A percentile compares a stretch with the other conserved stretches of the same genome.
Conservation (phyloP, 2,113 vertebrate genomes). For the Ammodytes dubius region DNA sequence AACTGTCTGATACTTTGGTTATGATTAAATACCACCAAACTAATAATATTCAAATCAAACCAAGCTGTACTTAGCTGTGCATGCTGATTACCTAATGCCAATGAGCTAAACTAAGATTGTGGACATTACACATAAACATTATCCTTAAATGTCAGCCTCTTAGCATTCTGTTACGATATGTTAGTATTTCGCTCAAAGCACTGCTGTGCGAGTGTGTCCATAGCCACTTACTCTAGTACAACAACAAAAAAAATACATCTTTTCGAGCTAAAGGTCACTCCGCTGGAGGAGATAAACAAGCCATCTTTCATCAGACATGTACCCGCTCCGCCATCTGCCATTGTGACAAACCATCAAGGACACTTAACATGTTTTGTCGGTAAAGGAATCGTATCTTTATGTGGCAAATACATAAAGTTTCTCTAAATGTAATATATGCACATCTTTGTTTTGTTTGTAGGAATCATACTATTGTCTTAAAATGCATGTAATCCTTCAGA, state of each 20-base stretch:
- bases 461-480: neutral
- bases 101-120: neutral
- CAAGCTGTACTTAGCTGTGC: neutral
- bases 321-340: neutral
- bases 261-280: conserved; percentile 7
- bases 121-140: neutral
- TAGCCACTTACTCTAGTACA: neutral
- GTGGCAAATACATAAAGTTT: neutral
- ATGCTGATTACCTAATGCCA: neutral
- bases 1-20: neutral
- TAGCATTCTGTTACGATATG: neutral
- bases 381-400: neutral
- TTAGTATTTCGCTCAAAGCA: neutral
- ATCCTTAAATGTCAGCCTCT: neutral
- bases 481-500: neutral
- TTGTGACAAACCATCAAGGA: neutral
- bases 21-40: neutral
- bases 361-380: neutral
- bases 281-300: conserved; percentile 19
- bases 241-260: neutral
- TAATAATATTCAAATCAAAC: neutral
- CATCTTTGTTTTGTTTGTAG: neutral
- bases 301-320: conserved; percentile 11
- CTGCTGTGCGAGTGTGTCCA: neutral
- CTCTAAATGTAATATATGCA: neutral